phyloP scores from a whole-genome alignment of 1,140 invertebrate genomes.

The Reticulitermes speratus region DNA sequence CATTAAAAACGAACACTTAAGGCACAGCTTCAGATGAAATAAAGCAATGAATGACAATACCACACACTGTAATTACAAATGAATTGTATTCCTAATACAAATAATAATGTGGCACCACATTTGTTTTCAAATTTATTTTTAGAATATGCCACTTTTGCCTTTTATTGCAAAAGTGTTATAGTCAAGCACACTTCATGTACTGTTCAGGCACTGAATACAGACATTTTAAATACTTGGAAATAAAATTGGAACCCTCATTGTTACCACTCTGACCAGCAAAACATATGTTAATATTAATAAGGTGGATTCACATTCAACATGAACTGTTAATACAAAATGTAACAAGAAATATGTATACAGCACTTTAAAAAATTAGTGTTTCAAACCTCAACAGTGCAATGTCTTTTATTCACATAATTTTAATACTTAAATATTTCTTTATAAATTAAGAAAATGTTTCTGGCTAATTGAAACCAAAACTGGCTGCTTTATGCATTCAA shows the following conservation, averaged over 20 bases:
- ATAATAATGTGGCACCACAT: neutral
- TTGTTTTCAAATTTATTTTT: neutral
- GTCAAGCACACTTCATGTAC: neutral
- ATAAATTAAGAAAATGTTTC: too few relatives aligned
- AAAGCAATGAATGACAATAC: neutral
- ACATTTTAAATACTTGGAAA: neutral
- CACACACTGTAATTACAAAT: neutral
- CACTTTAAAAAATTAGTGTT: too few relatives aligned
- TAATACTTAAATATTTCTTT: too few relatives aligned
- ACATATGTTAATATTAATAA: neutral
- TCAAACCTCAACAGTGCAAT: too few relatives aligned
- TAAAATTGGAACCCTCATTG: neutral
- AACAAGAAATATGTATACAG: too few relatives aligned
- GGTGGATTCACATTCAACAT: conserved; percentile 13
- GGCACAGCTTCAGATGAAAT: conserved; percentile 3
- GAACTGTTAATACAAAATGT: too few relatives aligned
- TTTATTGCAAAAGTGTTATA: neutral
- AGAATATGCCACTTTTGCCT: neutral
- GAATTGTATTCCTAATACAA: neutral
- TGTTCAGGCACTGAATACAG: neutral
- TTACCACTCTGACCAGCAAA: conserved; percentile 15
- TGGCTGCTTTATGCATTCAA: too few relatives aligned
- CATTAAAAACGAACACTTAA: neutral
- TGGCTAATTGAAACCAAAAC: too few relatives aligned
- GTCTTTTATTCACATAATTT: too few relatives aligned